Base-by-base conservation (phyloP, 2,888 invertebrate species). In the Xestia xanthographa region DNA sequence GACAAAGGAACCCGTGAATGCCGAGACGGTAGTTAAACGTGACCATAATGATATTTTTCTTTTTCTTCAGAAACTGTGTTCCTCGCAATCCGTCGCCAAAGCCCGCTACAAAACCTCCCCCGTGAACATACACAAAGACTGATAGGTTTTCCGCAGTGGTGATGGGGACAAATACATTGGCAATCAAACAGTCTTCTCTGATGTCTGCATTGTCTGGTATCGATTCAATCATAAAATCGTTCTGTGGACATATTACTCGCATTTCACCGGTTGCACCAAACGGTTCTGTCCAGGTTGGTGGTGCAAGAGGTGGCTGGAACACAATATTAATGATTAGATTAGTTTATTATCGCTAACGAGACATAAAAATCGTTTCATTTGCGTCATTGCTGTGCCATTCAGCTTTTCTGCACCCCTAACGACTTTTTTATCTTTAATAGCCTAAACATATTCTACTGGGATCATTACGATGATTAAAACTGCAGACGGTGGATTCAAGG, bases 111-210 rank as follows among this genome's bases (percentile, higher is more conserved):
- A 78, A 94, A 93, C 34, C 6, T 89, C 92, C 92, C 14, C 92
- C 92, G 50, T 92, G 92, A 6, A 92, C 79, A 65, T 86, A 87
- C 0, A 92, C 92, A 6, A 91, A 71, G 0, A 92, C 92, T 3
- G 92, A 89, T 8, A 90, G 84, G 5, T 91, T 88, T 22, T 83
- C 83, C 43, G 87, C 87, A 9, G 85, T 70, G 9, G 93, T 94
- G 68, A 92, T 91, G 4, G 94, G 93, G 2, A 94, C 93, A 73
- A 91, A 95, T 5, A 95, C 90, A 81, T 93, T 95, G n/a, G 94
- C 89, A 45, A 93, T 87, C 0, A 95, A 90, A 67, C 95, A 95
- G 56, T 95, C 92, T 79, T 95, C 95, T 71, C 88, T 87, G 68
- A 86, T 74, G 22, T n/a, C 53, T 38, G 4, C 2, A 41, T n/a